Base-by-base conservation (phyloP, 2,797 vertebrate genomes). In the Eremophila alpestris region DNA sequence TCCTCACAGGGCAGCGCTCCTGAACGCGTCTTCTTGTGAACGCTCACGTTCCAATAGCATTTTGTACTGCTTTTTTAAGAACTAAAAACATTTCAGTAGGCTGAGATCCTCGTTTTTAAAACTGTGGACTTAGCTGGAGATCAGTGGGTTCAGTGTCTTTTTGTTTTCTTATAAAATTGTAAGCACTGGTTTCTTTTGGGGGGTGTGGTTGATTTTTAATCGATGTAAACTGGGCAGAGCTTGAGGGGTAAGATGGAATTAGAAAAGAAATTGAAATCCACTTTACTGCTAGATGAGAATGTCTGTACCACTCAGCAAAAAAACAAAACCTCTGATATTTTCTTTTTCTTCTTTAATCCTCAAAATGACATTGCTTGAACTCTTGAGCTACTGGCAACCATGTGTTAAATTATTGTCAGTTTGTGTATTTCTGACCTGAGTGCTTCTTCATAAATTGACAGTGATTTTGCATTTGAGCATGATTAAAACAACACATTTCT, bases 41-140 rank as follows among this genome's bases (percentile, higher is more conserved):
- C 34, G 73, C 16, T 38, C 67, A 49, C 11, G 1, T 79, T 74
- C 82, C 65, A n/a, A 17, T 65, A n/a, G 56, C 9, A 19, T 78
- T 94, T 88, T 83, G 9, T 91, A 73, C 38, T 78, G 36, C 11
- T 54, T 36, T 75, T 48, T 21, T 60, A 6, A 14, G 7, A 70
- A 34, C 23, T 48, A 11, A 30, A 68, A 84, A 54, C 94, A 96
- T 96, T 97, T 96, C 95, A 94, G 15, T 71, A 11, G n/a, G 21
- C 16, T 56, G 45, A 51, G 89, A 71, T 21, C 30, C 27, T 67
- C 4, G 4, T 73, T 85, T 86, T 46, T 24, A 46, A 58, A 86
- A 34, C 16, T 26, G 32, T 34, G 17, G 49, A 49, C 46, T 65
- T n/a, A 41, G 24, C 15, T 76, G 60, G 17, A 55, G 17, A 27